Conservation (phyloP, 1,140 invertebrate species). For the Tenebrio molitor region DNA sequence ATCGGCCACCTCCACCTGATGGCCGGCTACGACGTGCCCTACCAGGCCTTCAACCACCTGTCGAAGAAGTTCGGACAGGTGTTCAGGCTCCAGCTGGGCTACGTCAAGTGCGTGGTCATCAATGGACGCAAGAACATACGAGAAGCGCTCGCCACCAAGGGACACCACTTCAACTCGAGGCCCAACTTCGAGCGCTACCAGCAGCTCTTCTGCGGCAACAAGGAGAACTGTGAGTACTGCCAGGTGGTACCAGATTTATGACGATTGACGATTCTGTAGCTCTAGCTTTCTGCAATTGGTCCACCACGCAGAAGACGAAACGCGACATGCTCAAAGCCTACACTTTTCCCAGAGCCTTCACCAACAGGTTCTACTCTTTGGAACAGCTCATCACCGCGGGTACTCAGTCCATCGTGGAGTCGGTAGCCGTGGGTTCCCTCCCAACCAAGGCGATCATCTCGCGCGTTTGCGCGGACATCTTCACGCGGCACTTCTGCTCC, state of each 20-base stretch:
- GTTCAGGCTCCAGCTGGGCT: slow-evolving; percentile 73
- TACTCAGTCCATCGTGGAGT: slow-evolving; percentile 65
- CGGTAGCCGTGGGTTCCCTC: neutral
- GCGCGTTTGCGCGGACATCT: slow-evolving; percentile 82
- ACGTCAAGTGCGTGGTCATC: slow-evolving; percentile 73
- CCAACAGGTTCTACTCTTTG: slow-evolving; percentile 76
- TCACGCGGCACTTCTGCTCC: slow-evolving; percentile 86
- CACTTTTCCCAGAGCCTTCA: slow-evolving; percentile 81
- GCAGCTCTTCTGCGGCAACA: slow-evolving; percentile 75
- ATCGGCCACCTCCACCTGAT: slow-evolving; percentile 74
- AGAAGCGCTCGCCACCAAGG: slow-evolving; percentile 75
- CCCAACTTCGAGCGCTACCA: slow-evolving; percentile 77
- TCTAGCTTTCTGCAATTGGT: slow-evolving; percentile 89
- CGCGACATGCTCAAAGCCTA: slow-evolving; percentile 81
- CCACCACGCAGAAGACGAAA: slow-evolving; percentile 81
- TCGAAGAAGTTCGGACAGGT: slow-evolving; percentile 70
- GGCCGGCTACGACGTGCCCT: slow-evolving; percentile 74
- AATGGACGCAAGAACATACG: slow-evolving; percentile 75
- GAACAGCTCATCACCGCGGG: slow-evolving; percentile 71
- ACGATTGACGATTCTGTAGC: slow-evolving; percentile 73
- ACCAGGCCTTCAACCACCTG: slow-evolving; percentile 74
- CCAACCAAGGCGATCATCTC: slow-evolving; percentile 76
- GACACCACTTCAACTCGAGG: slow-evolving; percentile 75
- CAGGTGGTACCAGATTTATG: too few species aligned
- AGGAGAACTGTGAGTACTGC: slow-evolving; percentile 78